Conservation (phyloP, 2,113 vertebrate species). For the Tiliqua scincoides region DNA sequence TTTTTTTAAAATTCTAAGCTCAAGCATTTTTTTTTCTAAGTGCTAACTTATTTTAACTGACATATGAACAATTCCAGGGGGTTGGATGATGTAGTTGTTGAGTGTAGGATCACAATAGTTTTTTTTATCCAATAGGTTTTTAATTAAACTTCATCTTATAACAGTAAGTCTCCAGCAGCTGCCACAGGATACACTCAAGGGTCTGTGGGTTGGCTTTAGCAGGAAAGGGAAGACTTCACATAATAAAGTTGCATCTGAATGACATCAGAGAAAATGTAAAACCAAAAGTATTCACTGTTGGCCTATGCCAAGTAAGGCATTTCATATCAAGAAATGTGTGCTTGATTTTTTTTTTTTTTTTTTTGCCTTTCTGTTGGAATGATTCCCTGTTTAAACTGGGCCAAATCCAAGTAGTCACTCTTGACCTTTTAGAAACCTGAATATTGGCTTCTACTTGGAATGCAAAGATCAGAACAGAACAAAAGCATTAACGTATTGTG, state of each 20-base stretch:
- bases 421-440: conserved; percentile 68
- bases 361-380: conserved; percentile 53
- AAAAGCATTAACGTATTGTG: not conserved
- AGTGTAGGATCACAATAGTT: conserved; percentile 10
- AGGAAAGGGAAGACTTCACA: conserved; percentile 48
- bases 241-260: conserved; percentile 47
- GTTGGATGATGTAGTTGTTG: conserved; percentile 14
- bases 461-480: not conserved
- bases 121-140: conserved; percentile 23
- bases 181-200: not conserved
- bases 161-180: conserved; percentile 18
- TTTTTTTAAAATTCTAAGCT: not conserved
- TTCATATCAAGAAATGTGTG: conserved; percentile 69
- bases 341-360: conserved; percentile 60
- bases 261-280: conserved; percentile 69
- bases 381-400: conserved; percentile 72
- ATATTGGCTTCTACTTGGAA: not conserved
- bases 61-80: conserved; percentile 21
- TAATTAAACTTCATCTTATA: conserved; percentile 25
- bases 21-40: conserved; percentile 26
- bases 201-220: conserved; percentile 31
- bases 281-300: conserved; percentile 68
- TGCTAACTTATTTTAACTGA: conserved; percentile 34
- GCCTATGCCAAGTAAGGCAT: conserved; percentile 61
- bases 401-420: conserved; percentile 56